These are phyloP conservation scores for Astropecten irregularis DNA, from an alignment of 53 echinoderm and acorn worm genomes.

Conservation along the genomic window DNA sequence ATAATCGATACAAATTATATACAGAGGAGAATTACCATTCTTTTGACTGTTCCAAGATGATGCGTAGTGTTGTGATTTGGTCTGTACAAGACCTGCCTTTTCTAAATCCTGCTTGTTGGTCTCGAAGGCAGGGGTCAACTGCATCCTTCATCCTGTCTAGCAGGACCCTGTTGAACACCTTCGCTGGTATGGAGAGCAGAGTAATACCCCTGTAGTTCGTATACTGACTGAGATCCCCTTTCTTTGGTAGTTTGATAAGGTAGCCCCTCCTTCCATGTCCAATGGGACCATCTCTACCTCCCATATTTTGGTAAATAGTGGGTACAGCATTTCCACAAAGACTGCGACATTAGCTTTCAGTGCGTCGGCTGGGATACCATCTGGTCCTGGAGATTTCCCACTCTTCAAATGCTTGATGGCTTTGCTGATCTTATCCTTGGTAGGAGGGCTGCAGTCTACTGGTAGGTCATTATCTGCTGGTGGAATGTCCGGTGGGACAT, in stretches of 20 bases:
- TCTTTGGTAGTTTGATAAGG: conserved; percentile 37
- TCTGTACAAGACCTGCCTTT: too few species aligned
- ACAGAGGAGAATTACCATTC: conserved; percentile 29
- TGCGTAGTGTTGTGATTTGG: too few species aligned
- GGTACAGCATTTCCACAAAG: neutral
- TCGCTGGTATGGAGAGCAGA: conserved; percentile 20
- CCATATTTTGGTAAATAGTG: conserved; percentile 10
- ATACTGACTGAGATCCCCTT: conserved; percentile 28
- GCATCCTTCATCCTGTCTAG: conserved; percentile 20
- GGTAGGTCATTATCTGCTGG: conserved; percentile 26
- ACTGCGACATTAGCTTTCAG: conserved; percentile 9
- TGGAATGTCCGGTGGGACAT: neutral
- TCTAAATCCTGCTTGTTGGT: conserved; percentile 30
- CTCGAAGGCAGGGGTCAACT: neutral
- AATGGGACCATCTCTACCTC: conserved; percentile 3
- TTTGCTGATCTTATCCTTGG: conserved; percentile 7
- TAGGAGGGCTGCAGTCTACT: neutral
- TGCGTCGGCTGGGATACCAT: conserved; percentile 37
- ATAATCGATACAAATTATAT: conserved; percentile 11
- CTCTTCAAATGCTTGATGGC: neutral
- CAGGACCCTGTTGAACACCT: conserved; percentile 23
- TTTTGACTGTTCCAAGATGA: conserved; percentile 5
- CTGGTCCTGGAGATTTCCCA: conserved; percentile 19
- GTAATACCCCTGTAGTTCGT: conserved; percentile 26
- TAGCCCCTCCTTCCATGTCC: conserved; percentile 43